A percentile compares a stretch with the other conserved stretches of the same genome.
Evolutionary conservation across 2,113 vertebrate genomes (phyloP).

Genomic region (Lophius piscatorius): DNA sequence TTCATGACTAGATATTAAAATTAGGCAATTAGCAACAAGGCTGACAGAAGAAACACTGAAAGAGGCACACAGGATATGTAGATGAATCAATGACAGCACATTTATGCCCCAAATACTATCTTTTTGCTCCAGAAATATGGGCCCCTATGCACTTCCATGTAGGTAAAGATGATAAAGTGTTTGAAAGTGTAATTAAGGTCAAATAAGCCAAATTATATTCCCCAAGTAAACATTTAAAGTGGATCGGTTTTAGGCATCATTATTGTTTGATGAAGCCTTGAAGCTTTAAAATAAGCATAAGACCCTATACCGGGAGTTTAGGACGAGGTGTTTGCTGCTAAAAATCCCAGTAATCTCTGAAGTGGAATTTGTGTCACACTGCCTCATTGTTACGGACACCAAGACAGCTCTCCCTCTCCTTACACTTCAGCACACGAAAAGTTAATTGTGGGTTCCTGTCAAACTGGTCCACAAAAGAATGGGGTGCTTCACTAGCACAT

Average conservation of each 20-base stretch:
- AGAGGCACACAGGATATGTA: too few relatives aligned
- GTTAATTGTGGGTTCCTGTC: too few relatives aligned
- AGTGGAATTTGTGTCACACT: constrained; percentile 30
- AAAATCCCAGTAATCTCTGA: constrained; percentile 39
- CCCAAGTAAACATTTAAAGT: constrained; percentile 14
- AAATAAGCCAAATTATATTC: constrained; percentile 22
- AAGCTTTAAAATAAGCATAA: constrained; percentile 19
- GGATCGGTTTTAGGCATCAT: constrained; percentile 1
- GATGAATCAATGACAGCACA: too few relatives aligned
- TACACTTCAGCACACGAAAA: neutral
- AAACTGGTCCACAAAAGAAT: neutral
- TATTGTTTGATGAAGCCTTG: constrained; percentile 12
- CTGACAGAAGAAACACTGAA: too few relatives aligned
- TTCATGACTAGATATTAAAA: too few relatives aligned
- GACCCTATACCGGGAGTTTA: constrained; percentile 29
- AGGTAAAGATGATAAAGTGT: neutral
- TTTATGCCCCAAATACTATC: too few relatives aligned
- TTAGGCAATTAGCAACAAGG: too few relatives aligned
- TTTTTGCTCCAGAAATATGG: too few relatives aligned
- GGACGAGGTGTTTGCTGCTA: constrained; percentile 36
- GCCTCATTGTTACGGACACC: constrained; percentile 16
- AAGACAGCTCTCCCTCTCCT: neutral
- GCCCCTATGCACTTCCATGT: too few relatives aligned
- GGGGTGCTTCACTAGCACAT: neutral
- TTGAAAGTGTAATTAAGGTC: constrained; percentile 23